Evolutionary conservation across 2,797 vertebrate genomes (phyloP).

Genomic region (Argya squamiceps): DNA sequence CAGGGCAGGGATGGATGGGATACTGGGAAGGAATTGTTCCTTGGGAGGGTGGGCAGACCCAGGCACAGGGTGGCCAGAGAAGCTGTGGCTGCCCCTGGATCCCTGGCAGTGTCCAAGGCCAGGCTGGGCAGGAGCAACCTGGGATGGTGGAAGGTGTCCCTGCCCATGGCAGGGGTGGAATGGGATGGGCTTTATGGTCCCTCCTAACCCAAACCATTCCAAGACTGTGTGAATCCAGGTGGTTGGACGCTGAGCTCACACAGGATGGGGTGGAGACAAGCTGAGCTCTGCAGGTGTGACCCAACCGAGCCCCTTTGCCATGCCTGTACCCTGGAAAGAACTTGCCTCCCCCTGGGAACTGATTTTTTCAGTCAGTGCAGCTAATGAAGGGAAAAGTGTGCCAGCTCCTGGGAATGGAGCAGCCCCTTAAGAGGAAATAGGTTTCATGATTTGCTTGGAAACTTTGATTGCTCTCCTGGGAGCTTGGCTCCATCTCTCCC

Average conservation of each 20-base stretch:
- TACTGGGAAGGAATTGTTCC: accelerated
- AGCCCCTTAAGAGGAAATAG: background rate
- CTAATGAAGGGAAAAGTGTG: background rate
- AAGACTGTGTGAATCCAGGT: background rate
- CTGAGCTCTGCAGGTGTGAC: background rate
- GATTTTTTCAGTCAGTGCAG: background rate
- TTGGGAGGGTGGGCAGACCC: accelerated
- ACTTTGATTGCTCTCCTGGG: background rate
- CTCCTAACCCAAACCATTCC: background rate
- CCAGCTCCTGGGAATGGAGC: background rate
- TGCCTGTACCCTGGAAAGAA: background rate
- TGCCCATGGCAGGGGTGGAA: background rate
- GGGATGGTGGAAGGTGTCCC: accelerated
- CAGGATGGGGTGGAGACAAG: background rate
- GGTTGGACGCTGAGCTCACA: background rate
- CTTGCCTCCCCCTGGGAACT: background rate
- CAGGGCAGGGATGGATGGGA: background rate
- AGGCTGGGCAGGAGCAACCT: accelerated
- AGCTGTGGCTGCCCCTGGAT: background rate
- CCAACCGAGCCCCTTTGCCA: accelerated
- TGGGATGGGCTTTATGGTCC: accelerated
- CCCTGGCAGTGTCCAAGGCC: accelerated
- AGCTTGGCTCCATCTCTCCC: background rate
- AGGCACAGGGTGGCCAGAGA: background rate
- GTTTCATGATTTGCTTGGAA: background rate